These are phyloP conservation scores for Polydrusus pterygomalis DNA, from an alignment of 2,888 invertebrate genomes.

Conservation along the genomic window DNA sequence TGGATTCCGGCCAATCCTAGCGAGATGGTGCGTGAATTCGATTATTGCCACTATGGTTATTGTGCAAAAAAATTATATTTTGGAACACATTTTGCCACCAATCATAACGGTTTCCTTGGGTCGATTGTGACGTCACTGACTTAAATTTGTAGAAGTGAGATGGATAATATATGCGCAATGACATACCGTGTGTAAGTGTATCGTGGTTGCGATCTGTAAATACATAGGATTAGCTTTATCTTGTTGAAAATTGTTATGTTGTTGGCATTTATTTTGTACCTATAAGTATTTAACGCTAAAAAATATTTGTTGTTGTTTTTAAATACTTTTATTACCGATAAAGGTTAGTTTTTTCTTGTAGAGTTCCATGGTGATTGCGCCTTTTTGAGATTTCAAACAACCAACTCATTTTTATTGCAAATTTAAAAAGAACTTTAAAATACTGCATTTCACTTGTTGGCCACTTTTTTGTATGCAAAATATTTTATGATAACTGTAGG, in stretches of 20 bases:
- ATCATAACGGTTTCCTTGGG: no score
- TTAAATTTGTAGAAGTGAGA: no score
- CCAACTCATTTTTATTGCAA: background rate
- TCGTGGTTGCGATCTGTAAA: slow-evolving; percentile 32
- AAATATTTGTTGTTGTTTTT: slow-evolving; percentile 11
- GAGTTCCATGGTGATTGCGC: background rate
- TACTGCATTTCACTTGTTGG: background rate
- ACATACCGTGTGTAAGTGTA: background rate
- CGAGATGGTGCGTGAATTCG: no score
- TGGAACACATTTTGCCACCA: no score
- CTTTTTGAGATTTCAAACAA: background rate
- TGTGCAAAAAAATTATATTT: no score
- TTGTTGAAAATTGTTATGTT: slow-evolving; percentile 39
- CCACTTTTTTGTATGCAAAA: slow-evolving; percentile 9
- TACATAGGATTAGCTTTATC: slow-evolving; percentile 27
- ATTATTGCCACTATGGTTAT: no score
- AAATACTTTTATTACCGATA: background rate
- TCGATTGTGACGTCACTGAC: no score
- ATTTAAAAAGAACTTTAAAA: background rate
- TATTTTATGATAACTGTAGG: slow-evolving; percentile 18
- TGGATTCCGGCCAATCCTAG: no score
- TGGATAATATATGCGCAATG: no score
- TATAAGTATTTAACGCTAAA: slow-evolving; percentile 26
- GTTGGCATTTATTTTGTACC: slow-evolving; percentile 45
- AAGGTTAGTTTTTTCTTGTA: background rate